Evolutionary conservation across 2,888 invertebrate species (phyloP).

Genomic region (Drosophila testacea): DNA sequence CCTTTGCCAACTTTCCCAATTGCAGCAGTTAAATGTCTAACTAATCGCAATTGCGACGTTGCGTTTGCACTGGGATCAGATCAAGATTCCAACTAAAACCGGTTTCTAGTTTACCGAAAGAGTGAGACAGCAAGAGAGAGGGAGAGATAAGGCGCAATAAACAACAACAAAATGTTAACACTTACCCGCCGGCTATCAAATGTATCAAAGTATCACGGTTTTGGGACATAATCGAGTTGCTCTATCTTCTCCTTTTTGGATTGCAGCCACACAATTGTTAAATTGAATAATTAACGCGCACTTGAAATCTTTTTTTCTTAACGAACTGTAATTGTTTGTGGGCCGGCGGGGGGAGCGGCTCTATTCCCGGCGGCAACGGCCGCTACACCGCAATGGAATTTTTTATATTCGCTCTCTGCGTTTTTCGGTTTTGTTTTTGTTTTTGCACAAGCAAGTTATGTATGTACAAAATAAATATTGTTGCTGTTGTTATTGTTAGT

Average conservation of each 20-base stretch:
- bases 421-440: constrained; percentile 30
- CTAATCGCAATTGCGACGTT: constrained; percentile 70
- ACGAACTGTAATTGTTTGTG: constrained; percentile 10
- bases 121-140: constrained; percentile 26
- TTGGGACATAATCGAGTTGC: constrained; percentile 81
- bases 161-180: constrained; percentile 68
- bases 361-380: constrained; percentile 55
- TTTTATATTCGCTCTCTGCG: constrained; percentile 30
- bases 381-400: constrained; percentile 53
- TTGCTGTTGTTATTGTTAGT: constrained; percentile 25
- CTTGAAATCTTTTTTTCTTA: constrained; percentile 28
- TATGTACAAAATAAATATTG: constrained; percentile 2
- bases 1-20: constrained; percentile 57
- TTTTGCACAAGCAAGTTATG: constrained; percentile 38
- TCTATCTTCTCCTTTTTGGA: constrained; percentile 5
- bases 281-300: constrained; percentile 39
- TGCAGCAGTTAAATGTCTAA: constrained; percentile 48
- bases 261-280: background rate
- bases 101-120: constrained; percentile 31
- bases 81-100: constrained; percentile 45
- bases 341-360: constrained; percentile 37
- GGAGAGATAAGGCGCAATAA: constrained; percentile 46
- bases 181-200: constrained; percentile 98
- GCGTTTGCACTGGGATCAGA: constrained; percentile 5
- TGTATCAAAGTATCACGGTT: constrained; percentile 95